Base-by-base conservation (phyloP, 2,113 vertebrate genomes). In the Otolemur garnettii region DNA sequence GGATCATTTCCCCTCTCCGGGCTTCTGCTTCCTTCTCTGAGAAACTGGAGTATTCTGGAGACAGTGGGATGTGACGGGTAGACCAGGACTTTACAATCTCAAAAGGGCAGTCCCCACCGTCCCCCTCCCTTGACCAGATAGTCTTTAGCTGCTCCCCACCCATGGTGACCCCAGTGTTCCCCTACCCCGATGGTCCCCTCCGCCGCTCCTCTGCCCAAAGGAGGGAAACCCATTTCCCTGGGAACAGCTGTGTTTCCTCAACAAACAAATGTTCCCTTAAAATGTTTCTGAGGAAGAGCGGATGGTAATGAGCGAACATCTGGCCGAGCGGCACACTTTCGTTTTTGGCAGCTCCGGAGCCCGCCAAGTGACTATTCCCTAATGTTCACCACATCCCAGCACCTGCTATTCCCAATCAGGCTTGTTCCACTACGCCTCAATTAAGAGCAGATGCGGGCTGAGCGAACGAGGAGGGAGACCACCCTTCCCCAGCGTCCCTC, bases 161-260 rank as follows among this genome's bases (percentile, higher is more conserved):
- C 53, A 35, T 12, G 24, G 13, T 0, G 0, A 59, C 95, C 75
- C 90, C 91, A 68, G 89, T 59, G 57, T 50, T 50, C 45, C 81
- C 83, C 22, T 62, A 64, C 11, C 15, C 14, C 0, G 2, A 30
- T 33, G 0, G 4, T 28, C 50, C 81, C 97, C 82, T 55, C 38
- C 83, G 0, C 28, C 18, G 50, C 94, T 92, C 93, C 96, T 95
- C 96, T 96, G 96, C 97, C 95, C 92, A 92, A 83, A 85, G 91
- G 96, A 97, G 91, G 90, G 95, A 97, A 97, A 96, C 28, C 97
- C 96, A 96, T 97, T 98, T 96, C 97, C 94, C 96, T 18, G 59
- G 95, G 94, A 98, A 98, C 98, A 98, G 98, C 98, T 99, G 98
- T 90, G 97, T 96, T 98, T 98, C 98, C 98, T 98, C 96, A 87